Conservation (phyloP, 2,113 vertebrate species). For the Channa maculata region DNA sequence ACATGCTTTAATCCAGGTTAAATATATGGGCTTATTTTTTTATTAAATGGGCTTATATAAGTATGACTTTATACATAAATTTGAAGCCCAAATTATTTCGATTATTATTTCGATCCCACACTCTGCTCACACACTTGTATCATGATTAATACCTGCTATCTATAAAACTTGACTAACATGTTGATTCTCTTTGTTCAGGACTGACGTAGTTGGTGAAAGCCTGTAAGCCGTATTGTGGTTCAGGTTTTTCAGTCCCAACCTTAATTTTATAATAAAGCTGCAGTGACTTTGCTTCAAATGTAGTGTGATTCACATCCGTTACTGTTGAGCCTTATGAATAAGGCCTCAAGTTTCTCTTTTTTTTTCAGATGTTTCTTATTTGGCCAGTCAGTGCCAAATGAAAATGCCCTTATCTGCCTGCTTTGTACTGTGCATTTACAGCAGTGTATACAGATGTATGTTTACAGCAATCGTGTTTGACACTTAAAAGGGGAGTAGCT, state of each 20-base stretch:
- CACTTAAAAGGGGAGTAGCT: conserved; percentile 33
- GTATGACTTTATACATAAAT: too few species aligned
- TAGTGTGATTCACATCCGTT: conserved; percentile 4
- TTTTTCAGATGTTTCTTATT: conserved; percentile 16
- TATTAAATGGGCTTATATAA: too few species aligned
- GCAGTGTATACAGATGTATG: conserved; percentile 7
- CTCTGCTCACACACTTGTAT: too few species aligned
- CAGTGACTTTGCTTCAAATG: conserved; percentile 10
- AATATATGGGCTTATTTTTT: too few species aligned
- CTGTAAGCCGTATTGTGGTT: conserved; percentile 13
- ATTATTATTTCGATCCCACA: too few species aligned
- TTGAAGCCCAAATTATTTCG: too few species aligned
- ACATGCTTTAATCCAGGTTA: too few species aligned
- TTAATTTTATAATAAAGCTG: conserved; percentile 33
- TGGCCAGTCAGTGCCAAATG: conserved; percentile 14
- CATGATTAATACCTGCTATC: background rate
- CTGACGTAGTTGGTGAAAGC: conserved; percentile 5
- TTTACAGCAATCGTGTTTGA: conserved; percentile 43
- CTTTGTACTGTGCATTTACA: conserved; percentile 33
- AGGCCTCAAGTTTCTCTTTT: conserved; percentile 7
- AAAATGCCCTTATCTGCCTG: conserved; percentile 27
- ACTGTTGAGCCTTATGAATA: conserved; percentile 15
- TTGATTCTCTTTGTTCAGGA: conserved; percentile 17
- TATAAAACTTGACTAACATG: conserved; percentile 14
- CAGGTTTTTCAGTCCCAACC: conserved; percentile 17